These are phyloP conservation scores for Papilio machaon DNA, from an alignment of 1,140 invertebrate species.

Conservation along the genomic window DNA sequence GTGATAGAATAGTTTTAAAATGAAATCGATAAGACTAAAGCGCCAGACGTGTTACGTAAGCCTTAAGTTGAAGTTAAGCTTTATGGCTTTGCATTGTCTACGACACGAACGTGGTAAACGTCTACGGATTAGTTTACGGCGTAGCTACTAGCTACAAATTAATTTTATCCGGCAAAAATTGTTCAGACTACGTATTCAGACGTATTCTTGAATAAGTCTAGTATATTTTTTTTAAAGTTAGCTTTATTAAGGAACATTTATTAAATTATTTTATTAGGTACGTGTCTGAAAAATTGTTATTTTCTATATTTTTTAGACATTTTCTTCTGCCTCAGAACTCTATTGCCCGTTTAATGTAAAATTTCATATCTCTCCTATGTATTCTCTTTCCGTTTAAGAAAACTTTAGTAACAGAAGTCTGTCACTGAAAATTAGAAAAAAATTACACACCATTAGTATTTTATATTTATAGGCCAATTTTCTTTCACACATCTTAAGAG, in stretches of 20 bases:
- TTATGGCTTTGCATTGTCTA: constrained; percentile 20
- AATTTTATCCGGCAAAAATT: not conserved
- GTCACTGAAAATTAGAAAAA: too few species aligned
- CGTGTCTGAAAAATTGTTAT: too few species aligned
- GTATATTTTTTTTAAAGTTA: not conserved
- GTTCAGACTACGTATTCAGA: not conserved
- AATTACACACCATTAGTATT: not conserved
- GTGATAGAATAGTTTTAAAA: not conserved
- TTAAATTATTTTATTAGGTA: not conserved
- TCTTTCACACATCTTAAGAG: not conserved
- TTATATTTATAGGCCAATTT: not conserved
- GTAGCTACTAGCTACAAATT: constrained; percentile 16
- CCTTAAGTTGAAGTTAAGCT: constrained; percentile 32
- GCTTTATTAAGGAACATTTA: not conserved
- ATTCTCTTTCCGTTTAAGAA: too few species aligned
- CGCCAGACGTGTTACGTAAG: constrained; percentile 31
- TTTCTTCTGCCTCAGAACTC: too few species aligned
- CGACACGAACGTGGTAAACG: constrained; percentile 28
- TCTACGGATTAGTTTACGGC: constrained; percentile 10
- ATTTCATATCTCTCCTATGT: too few species aligned
- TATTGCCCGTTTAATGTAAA: too few species aligned
- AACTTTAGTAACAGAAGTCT: too few species aligned
- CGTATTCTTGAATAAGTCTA: not conserved
- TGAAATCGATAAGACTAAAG: not conserved
- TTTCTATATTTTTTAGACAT: too few species aligned